Evolutionary conservation across 2,113 vertebrate species (phyloP).

Genomic region (Clupea harengus): DNA sequence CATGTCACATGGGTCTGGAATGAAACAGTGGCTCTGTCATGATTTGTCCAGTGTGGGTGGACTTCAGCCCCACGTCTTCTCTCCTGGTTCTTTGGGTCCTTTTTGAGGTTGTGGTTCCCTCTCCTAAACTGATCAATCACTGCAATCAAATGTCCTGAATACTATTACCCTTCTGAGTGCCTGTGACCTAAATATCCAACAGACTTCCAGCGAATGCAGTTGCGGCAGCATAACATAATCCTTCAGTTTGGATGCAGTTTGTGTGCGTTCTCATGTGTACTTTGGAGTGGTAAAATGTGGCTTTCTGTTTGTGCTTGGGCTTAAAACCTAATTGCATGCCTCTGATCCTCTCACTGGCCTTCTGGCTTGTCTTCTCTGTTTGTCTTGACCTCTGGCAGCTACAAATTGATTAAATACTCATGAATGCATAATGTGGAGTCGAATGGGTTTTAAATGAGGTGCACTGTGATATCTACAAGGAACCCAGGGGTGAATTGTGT

Average conservation of each 20-base stretch:
- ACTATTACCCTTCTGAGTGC: not conserved
- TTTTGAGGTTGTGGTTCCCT: not conserved
- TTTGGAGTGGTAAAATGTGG: conserved; percentile 1
- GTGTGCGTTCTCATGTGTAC: not conserved
- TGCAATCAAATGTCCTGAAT: too few relatives aligned
- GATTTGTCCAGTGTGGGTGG: not conserved
- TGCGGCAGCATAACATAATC: not conserved
- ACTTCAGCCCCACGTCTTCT: not conserved
- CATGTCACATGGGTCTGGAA: not conserved
- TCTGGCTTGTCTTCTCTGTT: not conserved
- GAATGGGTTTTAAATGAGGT: not conserved
- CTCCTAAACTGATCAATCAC: too few relatives aligned
- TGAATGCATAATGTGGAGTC: not conserved
- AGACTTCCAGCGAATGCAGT: not conserved
- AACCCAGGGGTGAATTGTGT: not conserved
- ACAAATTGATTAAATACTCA: conserved; percentile 10
- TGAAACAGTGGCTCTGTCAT: not conserved
- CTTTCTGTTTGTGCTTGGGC: conserved; percentile 10
- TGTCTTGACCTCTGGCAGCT: not conserved
- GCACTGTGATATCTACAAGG: not conserved
- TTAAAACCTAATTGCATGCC: conserved; percentile 6
- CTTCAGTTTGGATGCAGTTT: not conserved
- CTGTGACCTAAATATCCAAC: not conserved
- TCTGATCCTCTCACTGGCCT: not conserved
- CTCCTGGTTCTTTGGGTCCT: not conserved